These are phyloP conservation scores for Acridotheres tristis DNA, from an alignment of 2,797 vertebrate species.

Conservation along the genomic window DNA sequence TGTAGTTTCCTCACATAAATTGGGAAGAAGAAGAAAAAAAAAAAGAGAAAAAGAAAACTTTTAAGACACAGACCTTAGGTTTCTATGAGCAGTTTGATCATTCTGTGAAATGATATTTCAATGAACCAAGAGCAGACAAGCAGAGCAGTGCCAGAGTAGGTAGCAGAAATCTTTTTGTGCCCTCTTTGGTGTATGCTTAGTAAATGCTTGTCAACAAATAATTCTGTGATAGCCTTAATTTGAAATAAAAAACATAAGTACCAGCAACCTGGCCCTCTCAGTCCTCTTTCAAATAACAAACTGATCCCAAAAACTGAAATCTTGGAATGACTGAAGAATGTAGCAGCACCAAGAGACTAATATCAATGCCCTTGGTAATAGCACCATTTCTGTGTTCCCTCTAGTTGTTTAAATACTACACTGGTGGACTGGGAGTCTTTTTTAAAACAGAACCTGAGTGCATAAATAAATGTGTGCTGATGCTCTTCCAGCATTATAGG, in stretches of 20 bases:
- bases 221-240: background rate
- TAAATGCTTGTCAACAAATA: background rate
- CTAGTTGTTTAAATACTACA: background rate
- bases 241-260: background rate
- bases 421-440: background rate
- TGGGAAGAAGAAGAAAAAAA: accelerated
- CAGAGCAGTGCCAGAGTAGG: background rate
- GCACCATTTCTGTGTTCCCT: background rate
- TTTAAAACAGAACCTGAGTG: constrained; percentile 14
- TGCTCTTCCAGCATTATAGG: constrained; percentile 45
- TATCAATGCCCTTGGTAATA: background rate
- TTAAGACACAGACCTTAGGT: constrained; percentile 3
- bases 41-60: constrained; percentile 21
- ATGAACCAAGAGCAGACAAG: constrained; percentile 18
- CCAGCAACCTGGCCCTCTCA: background rate
- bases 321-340: background rate
- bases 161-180: background rate
- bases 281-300: background rate
- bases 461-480: constrained; percentile 23
- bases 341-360: background rate
- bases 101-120: constrained; percentile 25
- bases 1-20: constrained; percentile 62
- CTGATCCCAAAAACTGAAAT: background rate
- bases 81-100: constrained; percentile 38
- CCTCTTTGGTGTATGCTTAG: background rate